These are phyloP conservation scores for Drosophila dunni DNA, from an alignment of 1,140 invertebrate genomes.

Conservation along the genomic window DNA sequence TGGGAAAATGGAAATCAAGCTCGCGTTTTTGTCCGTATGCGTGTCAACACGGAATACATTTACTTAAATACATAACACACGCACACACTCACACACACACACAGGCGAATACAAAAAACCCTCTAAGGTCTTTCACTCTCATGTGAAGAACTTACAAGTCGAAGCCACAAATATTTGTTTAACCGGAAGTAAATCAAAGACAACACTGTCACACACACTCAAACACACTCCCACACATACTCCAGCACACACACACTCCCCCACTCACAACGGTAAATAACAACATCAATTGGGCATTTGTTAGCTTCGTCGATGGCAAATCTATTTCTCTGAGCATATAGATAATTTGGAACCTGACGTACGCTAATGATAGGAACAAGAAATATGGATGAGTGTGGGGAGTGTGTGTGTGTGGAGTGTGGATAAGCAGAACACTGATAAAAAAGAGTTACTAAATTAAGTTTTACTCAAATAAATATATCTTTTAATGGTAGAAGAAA, in stretches of 20 bases:
- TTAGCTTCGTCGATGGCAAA: constrained; percentile 24
- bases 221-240: no score
- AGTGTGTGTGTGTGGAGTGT: no score
- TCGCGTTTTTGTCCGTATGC: constrained; percentile 26
- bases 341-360: constrained; percentile 74
- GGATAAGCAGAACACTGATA: no score
- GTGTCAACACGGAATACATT: constrained; percentile 64
- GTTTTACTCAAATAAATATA: no score
- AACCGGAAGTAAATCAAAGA: constrained; percentile 50
- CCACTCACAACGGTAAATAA: constrained; percentile 20
- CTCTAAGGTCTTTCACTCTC: constrained; percentile 7
- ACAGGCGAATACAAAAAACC: background rate
- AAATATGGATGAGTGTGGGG: background rate
- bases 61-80: constrained; percentile 58
- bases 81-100: constrained; percentile 35
- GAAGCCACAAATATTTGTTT: constrained; percentile 50
- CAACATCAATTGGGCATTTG: constrained; percentile 32
- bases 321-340: constrained; percentile 20
- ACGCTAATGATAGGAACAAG: constrained; percentile 65
- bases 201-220: constrained; percentile 17
- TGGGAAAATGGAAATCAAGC: constrained; percentile 46
- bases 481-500: no score
- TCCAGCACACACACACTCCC: no score
- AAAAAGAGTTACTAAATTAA: no score
- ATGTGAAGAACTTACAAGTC: constrained; percentile 21